phyloP scores from a whole-genome alignment of 2,797 vertebrate species.

The Podargus strigoides region DNA sequence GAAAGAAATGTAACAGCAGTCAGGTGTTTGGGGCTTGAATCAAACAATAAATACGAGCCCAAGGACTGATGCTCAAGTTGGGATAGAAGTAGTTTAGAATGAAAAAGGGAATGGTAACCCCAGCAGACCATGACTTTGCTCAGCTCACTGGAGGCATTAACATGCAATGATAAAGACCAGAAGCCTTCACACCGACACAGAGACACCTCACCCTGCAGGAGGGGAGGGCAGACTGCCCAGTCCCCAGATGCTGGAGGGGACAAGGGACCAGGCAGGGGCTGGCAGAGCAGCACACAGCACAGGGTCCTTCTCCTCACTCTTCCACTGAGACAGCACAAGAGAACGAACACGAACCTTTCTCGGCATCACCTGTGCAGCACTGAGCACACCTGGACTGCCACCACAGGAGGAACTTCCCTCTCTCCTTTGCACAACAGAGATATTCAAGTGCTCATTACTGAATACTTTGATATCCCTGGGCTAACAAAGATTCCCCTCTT shows the following conservation, averaged over 20 bases:
- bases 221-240: no score
- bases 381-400: not conserved
- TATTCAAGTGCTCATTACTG: fast-evolving
- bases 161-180: fast-evolving
- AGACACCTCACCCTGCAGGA: not conserved
- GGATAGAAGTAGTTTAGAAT: not conserved
- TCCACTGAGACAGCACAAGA: fast-evolving
- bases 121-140: no score
- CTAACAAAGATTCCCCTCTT: fast-evolving
- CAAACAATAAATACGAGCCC: not conserved
- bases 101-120: not conserved
- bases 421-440: not conserved
- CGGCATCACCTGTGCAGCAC: fast-evolving
- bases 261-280: not conserved
- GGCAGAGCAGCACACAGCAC: not conserved
- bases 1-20: not conserved
- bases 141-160: not conserved
- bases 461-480: fast-evolving
- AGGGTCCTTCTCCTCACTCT: not conserved
- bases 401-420: not conserved
- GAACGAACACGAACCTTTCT: not conserved
- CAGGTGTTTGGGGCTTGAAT: not conserved
- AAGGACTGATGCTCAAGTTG: not conserved
- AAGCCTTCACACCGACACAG: not conserved
- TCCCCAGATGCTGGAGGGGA: not conserved